Evolutionary conservation across 2,113 vertebrate species (phyloP).

Genomic region (Mixornis gularis): DNA sequence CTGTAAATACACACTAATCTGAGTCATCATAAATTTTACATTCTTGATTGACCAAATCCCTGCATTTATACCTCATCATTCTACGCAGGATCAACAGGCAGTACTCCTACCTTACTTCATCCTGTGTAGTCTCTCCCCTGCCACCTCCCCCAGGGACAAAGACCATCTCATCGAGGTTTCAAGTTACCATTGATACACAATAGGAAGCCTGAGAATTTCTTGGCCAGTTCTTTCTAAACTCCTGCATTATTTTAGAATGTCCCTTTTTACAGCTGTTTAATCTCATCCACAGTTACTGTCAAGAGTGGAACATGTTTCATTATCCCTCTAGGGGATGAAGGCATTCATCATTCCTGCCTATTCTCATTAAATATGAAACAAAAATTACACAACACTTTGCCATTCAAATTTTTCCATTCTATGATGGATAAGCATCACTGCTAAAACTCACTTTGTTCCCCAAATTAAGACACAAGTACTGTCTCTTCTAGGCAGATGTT

Average conservation of each 20-base stretch:
- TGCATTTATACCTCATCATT: background rate
- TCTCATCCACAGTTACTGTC: background rate
- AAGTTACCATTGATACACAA: background rate
- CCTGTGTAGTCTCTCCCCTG: background rate
- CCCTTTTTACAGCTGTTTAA: constrained; percentile 44
- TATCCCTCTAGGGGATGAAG: background rate
- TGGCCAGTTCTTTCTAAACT: background rate
- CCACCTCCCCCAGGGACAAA: background rate
- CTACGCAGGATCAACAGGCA: background rate
- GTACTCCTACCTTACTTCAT: background rate
- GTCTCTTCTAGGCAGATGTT: background rate
- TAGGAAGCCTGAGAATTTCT: background rate
- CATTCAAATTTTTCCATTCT: constrained; percentile 10
- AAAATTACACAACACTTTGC: constrained; percentile 46
- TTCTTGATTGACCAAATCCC: background rate
- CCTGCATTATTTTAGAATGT: background rate
- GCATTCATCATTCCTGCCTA: constrained; percentile 22
- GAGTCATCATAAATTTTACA: background rate
- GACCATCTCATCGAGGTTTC: background rate
- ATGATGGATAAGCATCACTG: background rate
- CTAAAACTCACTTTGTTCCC: background rate
- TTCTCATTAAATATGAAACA: constrained; percentile 49
- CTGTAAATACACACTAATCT: background rate
- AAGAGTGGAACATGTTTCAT: background rate
- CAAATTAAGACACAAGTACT: background rate